A percentile compares a stretch with the other conserved stretches of the same genome.
phyloP scores from a whole-genome alignment of 1,140 invertebrate species.

The Drosophila sp. region DNA sequence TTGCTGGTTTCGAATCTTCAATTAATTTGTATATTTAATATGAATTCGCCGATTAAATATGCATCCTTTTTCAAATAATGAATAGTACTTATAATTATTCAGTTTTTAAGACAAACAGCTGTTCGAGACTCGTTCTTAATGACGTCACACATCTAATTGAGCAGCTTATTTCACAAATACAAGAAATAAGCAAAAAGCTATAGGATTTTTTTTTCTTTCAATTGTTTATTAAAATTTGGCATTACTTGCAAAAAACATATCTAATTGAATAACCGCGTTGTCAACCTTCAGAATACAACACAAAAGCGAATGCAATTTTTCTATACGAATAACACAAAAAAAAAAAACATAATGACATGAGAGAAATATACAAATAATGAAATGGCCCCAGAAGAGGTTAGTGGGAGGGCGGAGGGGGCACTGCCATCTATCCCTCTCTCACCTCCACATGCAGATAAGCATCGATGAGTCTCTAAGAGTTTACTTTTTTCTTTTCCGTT shows the following conservation, averaged over 20 bases:
- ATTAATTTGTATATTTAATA: too few species aligned
- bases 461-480: conserved; percentile 11
- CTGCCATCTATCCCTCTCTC: conserved; percentile 7
- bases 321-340: conserved; percentile 13
- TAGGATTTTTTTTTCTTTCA: background rate
- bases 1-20: too few species aligned
- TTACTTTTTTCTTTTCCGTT: background rate
- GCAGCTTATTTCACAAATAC: conserved; percentile 44
- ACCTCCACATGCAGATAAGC: conserved; percentile 21
- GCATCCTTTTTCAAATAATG: too few species aligned
- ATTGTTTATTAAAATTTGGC: conserved; percentile 7
- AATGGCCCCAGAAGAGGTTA: conserved; percentile 23
- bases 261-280: conserved; percentile 39
- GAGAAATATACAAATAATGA: conserved; percentile 55
- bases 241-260: conserved; percentile 59
- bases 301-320: conserved; percentile 35
- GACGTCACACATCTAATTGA: conserved; percentile 34
- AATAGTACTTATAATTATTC: too few species aligned
- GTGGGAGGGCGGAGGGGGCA: background rate
- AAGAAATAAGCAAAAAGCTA: background rate
- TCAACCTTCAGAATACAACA: conserved; percentile 45
- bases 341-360: conserved; percentile 58
- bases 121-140: conserved; percentile 16
- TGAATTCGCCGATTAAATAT: too few species aligned
- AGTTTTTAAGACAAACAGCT: background rate